Evolutionary conservation across 2,797 vertebrate species (phyloP).

Genomic region (Macropodus opercularis): DNA sequence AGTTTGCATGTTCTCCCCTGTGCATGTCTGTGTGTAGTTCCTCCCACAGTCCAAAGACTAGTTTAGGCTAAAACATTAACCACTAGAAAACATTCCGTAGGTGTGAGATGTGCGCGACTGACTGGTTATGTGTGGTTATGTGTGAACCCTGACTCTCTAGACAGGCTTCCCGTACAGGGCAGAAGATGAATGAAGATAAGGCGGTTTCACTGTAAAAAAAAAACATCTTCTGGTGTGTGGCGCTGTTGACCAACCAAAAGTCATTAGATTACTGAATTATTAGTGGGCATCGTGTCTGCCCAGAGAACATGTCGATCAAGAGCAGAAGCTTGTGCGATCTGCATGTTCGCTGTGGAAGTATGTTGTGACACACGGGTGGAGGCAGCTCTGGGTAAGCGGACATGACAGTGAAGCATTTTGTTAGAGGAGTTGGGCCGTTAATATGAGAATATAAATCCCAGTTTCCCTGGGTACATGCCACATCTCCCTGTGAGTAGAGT

Average conservation of each 20-base stretch:
- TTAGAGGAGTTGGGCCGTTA: slow-evolving; percentile 18
- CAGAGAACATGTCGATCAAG: slow-evolving; percentile 67
- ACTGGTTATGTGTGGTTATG: no score
- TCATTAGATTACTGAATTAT: slow-evolving; percentile 83
- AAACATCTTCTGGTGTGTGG: slow-evolving; percentile 79
- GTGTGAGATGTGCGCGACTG: no score
- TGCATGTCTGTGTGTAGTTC: no score
- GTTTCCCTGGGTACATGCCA: slow-evolving; percentile 13
- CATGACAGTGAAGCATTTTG: slow-evolving; percentile 17
- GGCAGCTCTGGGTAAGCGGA: slow-evolving; percentile 12
- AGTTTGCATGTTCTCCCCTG: no score
- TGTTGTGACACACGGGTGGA: slow-evolving; percentile 14
- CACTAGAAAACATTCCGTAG: no score
- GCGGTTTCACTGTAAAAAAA: slow-evolving; percentile 66
- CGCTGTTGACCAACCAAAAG: slow-evolving; percentile 81
- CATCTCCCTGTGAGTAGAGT: slow-evolving; percentile 40
- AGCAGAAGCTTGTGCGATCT: slow-evolving; percentile 59
- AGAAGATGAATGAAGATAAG: slow-evolving; percentile 46
- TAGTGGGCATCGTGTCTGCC: slow-evolving; percentile 76
- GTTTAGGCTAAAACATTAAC: no score
- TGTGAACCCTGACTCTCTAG: no score
- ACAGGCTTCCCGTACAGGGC: no score
- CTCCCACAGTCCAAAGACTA: no score
- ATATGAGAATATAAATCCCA: slow-evolving; percentile 31
- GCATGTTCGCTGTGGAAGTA: slow-evolving; percentile 23